These are phyloP conservation scores for Lutraria lutraria DNA, from an alignment of 2,888 invertebrate species.

Conservation along the genomic window DNA sequence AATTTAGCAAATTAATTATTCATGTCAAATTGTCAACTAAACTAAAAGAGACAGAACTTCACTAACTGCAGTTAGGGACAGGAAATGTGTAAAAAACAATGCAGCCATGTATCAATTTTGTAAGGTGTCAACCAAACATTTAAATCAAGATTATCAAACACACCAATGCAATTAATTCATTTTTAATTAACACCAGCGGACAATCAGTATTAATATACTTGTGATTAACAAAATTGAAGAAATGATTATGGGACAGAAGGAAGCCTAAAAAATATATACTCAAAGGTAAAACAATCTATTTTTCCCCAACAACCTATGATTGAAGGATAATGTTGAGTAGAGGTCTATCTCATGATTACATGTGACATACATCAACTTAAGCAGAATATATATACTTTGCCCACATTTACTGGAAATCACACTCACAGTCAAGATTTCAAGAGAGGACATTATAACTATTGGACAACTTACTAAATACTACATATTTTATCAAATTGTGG, in stretches of 20 bases:
- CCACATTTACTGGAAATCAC: neutral
- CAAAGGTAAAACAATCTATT: neutral
- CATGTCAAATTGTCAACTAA: no score
- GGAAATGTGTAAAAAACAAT: neutral
- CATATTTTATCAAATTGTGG: neutral
- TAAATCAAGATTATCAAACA: neutral
- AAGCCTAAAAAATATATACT: constrained; percentile 1
- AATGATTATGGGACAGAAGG: neutral
- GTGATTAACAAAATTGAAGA: no score
- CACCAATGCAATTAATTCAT: neutral
- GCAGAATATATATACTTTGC: neutral
- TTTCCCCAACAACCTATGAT: neutral
- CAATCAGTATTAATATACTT: neutral
- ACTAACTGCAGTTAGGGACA: neutral
- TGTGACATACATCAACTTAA: neutral
- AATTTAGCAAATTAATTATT: no score
- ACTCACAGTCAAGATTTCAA: neutral
- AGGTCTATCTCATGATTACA: neutral
- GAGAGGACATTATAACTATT: neutral
- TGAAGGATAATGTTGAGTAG: neutral
- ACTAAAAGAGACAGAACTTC: neutral
- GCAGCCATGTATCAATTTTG: neutral
- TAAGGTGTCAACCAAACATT: neutral
- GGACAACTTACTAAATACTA: neutral
- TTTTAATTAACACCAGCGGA: constrained; percentile 1